These are phyloP conservation scores for Casuarius casuarius DNA, from an alignment of 2,113 vertebrate genomes.

Conservation along the genomic window DNA sequence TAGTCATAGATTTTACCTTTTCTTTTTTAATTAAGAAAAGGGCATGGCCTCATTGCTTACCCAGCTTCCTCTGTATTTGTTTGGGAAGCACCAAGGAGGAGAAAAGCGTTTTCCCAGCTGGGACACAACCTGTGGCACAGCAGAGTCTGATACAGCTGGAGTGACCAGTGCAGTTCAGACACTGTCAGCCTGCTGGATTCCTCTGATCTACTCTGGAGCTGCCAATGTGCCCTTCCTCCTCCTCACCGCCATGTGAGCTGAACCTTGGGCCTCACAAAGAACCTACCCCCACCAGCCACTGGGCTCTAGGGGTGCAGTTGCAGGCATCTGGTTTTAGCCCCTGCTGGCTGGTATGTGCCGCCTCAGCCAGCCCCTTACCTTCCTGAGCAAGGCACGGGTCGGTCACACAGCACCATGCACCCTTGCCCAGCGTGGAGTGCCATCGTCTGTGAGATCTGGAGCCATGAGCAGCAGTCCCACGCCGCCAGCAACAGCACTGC, in stretches of 20 bases:
- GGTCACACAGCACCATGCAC: fast-evolving
- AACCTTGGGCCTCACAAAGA: not conserved
- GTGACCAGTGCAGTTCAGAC: not conserved
- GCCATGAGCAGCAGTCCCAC: not conserved
- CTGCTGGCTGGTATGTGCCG: not conserved
- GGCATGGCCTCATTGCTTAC: not conserved
- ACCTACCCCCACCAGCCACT: fast-evolving
- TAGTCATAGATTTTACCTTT: not conserved
- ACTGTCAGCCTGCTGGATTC: not conserved
- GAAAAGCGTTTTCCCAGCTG: not conserved
- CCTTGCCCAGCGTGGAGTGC: fast-evolving
- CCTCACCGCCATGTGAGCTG: not conserved
- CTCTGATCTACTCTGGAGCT: not conserved
- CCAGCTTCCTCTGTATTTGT: not conserved
- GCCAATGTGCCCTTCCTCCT: not conserved
- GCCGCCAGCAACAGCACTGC: not conserved
- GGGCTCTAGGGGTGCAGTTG: not conserved
- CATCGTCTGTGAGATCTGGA: not conserved
- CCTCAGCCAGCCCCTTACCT: not conserved
- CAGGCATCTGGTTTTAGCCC: not conserved
- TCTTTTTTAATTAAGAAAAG: not conserved
- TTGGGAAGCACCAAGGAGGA: not conserved
- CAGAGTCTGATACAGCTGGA: not conserved
- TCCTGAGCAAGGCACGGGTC: not conserved
- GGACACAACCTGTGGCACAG: not conserved